phyloP scores from a whole-genome alignment of 2,113 vertebrate species.

The Carassius gibelio region DNA sequence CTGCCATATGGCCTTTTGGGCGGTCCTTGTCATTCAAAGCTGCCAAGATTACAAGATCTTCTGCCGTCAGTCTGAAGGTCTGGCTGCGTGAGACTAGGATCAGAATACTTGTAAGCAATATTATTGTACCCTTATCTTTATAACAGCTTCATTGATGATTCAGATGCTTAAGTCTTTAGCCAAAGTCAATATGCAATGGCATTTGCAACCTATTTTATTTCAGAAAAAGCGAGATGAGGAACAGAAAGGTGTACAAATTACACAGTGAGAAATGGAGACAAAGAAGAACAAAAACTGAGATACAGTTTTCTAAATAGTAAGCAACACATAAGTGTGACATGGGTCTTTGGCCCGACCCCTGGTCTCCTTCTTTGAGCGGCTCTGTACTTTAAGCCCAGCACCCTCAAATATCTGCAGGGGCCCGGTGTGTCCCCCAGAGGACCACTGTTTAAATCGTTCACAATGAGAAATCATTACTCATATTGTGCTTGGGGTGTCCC shows the following conservation, averaged over 20 bases:
- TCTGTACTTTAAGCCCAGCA: neutral
- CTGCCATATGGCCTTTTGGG: too few species aligned
- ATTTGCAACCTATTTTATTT: neutral
- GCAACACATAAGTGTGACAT: neutral
- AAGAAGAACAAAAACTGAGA: neutral
- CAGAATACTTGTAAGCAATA: constrained; percentile 3
- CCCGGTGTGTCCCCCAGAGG: neutral
- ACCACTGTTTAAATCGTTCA: constrained; percentile 16
- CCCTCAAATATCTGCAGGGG: neutral
- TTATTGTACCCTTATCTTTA: neutral
- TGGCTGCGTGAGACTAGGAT: too few species aligned
- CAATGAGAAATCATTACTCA: constrained; percentile 44
- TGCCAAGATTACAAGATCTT: too few species aligned
- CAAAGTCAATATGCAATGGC: neutral
- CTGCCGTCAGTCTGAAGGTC: too few species aligned
- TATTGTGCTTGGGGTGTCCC: constrained; percentile 25
- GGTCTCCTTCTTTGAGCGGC: neutral
- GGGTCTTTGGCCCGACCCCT: neutral
- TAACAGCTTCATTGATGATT: neutral
- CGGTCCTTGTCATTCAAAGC: too few species aligned
- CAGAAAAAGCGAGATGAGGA: neutral
- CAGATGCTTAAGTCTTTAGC: neutral
- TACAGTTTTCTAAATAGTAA: neutral
- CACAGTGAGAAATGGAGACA: neutral
- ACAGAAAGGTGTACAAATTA: neutral